Percentiles rank a stretch among this genome's conserved stretches.
Evolutionary conservation across 1,140 invertebrate species (phyloP).

Genomic region (Bombus superbus): DNA sequence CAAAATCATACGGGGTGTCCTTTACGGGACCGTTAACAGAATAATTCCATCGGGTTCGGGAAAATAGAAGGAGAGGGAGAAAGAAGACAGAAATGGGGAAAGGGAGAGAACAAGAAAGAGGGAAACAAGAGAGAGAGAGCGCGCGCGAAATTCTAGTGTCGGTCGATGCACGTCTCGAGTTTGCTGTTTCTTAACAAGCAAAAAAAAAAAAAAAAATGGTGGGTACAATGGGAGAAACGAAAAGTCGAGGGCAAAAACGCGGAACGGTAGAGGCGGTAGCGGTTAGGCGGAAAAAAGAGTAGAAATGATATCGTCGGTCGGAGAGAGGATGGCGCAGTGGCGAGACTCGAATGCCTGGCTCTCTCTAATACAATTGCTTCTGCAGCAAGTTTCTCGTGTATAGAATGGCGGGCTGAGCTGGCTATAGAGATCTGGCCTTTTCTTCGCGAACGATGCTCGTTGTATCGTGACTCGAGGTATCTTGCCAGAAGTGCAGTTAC

Average conservation of each 20-base stretch:
- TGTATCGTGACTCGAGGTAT: slow-evolving; percentile 37
- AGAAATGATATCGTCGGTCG: slow-evolving; percentile 4
- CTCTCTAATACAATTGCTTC: slow-evolving; percentile 67
- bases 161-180: neutral
- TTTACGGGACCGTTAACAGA: neutral
- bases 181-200: slow-evolving; percentile 21
- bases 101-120: too few species aligned
- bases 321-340: neutral
- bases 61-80: neutral
- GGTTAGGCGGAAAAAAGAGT: neutral
- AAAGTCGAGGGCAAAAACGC: slow-evolving; percentile 18
- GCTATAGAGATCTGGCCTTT: slow-evolving; percentile 3
- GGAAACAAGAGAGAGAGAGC: neutral
- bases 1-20: neutral
- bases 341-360: neutral
- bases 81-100: neutral
- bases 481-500: slow-evolving; percentile 38
- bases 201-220: neutral
- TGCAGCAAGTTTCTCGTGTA: slow-evolving; percentile 59
- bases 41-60: neutral
- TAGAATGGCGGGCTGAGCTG: neutral
- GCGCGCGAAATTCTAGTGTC: neutral
- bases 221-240: slow-evolving; percentile 34
- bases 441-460: slow-evolving; percentile 37
- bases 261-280: slow-evolving; percentile 6